phyloP scores from a whole-genome alignment of 1,140 invertebrate species.

The Pseudomyrmex cubaensis region DNA sequence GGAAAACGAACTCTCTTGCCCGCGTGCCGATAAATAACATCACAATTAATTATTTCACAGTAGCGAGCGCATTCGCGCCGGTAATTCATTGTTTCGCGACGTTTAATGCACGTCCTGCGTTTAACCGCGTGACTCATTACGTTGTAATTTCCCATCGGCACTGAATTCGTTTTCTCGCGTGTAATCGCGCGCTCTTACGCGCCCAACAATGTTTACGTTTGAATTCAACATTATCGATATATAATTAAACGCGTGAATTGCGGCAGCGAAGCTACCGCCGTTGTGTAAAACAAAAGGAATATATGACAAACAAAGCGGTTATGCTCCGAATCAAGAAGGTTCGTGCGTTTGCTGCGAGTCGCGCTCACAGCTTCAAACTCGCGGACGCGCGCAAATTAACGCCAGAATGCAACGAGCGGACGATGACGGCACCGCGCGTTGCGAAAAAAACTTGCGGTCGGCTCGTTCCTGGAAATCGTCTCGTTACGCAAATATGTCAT shows the following conservation, averaged over 20 bases:
- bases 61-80: conserved; percentile 17
- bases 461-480: conserved; percentile 35
- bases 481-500: conserved; percentile 51
- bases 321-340: neutral
- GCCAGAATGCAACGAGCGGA: neutral
- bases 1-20: neutral
- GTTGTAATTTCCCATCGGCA: conserved; percentile 32
- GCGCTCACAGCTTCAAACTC: neutral
- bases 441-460: conserved; percentile 13
- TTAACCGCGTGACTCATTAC: conserved; percentile 35
- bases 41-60: conserved; percentile 50
- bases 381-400: conserved; percentile 5
- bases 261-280: neutral
- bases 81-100: conserved; percentile 45
- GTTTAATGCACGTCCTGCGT: conserved; percentile 19
- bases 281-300: no score
- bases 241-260: conserved; percentile 5
- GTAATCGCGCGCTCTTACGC: conserved; percentile 12
- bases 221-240: conserved; percentile 31
- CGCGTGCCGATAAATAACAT: conserved; percentile 46
- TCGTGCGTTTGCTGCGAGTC: no score
- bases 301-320: neutral
- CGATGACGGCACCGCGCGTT: neutral
- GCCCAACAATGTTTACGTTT: conserved; percentile 28
- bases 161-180: conserved; percentile 34